phyloP scores from a whole-genome alignment of 2,888 invertebrate species.

The Polietes domitor region DNA sequence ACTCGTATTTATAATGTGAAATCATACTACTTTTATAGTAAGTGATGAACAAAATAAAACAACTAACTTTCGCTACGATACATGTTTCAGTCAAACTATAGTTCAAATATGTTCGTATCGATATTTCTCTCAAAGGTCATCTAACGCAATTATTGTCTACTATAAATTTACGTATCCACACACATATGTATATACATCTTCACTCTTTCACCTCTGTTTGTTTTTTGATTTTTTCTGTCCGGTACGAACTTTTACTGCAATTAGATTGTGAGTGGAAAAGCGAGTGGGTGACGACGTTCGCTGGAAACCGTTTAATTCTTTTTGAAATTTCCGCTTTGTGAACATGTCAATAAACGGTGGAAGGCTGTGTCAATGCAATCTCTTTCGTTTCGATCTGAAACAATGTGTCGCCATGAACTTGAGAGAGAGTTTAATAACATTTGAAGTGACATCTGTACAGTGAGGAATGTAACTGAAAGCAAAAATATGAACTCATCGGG shows the following conservation, averaged over 20 bases:
- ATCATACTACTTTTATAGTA: too few relatives aligned
- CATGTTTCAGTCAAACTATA: too few relatives aligned
- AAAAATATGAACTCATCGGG: too few relatives aligned
- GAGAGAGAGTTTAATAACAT: not conserved
- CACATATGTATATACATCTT: not conserved
- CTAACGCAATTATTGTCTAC: not conserved
- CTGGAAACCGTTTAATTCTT: not conserved
- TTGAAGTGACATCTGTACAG: not conserved
- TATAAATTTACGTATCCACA: not conserved
- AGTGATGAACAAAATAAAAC: too few relatives aligned
- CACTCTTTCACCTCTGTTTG: not conserved
- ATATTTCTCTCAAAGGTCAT: not conserved
- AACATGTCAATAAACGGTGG: constrained; percentile 26
- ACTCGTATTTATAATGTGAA: too few relatives aligned
- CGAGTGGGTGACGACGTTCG: not conserved
- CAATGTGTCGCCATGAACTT: constrained; percentile 31
- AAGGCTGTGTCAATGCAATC: constrained; percentile 10
- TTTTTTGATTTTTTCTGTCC: not conserved
- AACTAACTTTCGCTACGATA: too few relatives aligned
- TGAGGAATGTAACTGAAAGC: not conserved
- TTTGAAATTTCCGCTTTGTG: constrained; percentile 38
- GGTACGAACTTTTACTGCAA: not conserved
- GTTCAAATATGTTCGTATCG: not conserved
- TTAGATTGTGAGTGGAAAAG: not conserved
- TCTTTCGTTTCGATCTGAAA: not conserved